Conservation (phyloP, 2,797 vertebrate genomes). For the Nasua narica region DNA sequence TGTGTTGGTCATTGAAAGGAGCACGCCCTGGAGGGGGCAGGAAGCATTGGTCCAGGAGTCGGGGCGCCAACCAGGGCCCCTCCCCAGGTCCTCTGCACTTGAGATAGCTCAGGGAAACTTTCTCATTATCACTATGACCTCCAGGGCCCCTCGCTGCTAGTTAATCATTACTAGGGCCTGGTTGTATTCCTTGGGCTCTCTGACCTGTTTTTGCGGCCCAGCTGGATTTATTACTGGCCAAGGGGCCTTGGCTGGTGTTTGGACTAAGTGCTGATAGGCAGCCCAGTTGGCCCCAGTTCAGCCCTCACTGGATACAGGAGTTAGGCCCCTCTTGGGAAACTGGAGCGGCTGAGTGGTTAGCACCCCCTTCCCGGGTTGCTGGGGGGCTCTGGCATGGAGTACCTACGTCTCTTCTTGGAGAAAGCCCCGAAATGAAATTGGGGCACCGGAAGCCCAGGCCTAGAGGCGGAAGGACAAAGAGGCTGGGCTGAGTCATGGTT, state of each 20-base stretch:
- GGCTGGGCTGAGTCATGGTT: fast-evolving
- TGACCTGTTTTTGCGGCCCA: conserved; percentile 79
- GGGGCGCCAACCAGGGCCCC: conserved; percentile 22
- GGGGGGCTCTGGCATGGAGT: background rate
- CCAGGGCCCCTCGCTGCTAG: conserved; percentile 70
- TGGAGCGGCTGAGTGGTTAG: background rate
- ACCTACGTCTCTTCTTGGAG: background rate
- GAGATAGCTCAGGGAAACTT: conserved; percentile 64
- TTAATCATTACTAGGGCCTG: conserved; percentile 83
- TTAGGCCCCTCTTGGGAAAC: conserved; percentile 59
- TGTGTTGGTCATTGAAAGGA: background rate
- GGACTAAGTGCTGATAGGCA: conserved; percentile 73
- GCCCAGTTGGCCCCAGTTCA: conserved; percentile 75
- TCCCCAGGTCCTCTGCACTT: conserved; percentile 62
- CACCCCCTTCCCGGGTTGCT: background rate
- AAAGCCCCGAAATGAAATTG: background rate
- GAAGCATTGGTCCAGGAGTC: background rate
- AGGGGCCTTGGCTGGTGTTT: conserved; percentile 80
- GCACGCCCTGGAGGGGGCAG: background rate
- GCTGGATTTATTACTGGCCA: conserved; percentile 79
- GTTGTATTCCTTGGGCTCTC: conserved; percentile 73
- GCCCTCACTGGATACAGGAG: background rate
- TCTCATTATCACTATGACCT: conserved; percentile 70
- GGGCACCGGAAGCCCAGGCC: background rate
- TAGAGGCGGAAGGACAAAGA: background rate